Evolutionary conservation across 2,113 vertebrate genomes (phyloP).

Genomic region (Corvus cornix): DNA sequence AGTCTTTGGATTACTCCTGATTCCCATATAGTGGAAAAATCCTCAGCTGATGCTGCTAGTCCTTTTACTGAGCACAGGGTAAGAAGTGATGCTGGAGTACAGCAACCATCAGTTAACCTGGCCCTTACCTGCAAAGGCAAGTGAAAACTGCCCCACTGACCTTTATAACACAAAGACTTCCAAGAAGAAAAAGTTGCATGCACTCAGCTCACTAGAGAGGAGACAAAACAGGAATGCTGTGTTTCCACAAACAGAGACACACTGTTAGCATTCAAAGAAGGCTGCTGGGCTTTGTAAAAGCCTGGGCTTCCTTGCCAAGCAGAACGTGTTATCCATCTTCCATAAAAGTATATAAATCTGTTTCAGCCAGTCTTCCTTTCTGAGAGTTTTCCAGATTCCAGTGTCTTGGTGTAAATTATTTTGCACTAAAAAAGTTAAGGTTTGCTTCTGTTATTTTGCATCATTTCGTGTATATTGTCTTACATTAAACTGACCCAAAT

Average conservation of each 20-base stretch:
- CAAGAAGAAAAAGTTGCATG: neutral
- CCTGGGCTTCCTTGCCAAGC: neutral
- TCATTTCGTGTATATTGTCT: neutral
- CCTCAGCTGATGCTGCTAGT: neutral
- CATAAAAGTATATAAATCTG: neutral
- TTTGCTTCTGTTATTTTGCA: neutral
- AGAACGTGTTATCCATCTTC: neutral
- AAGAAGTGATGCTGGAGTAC: neutral
- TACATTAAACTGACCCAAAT: neutral
- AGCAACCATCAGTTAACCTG: neutral
- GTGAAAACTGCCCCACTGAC: neutral
- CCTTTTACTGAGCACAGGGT: neutral
- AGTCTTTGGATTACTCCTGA: neutral
- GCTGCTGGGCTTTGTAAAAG: neutral
- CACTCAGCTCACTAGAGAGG: neutral
- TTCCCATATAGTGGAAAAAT: neutral
- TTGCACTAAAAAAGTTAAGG: neutral
- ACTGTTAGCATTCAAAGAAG: conserved; percentile 22
- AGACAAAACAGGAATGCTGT: neutral
- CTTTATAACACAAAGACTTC: neutral
- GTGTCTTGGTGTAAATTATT: neutral
- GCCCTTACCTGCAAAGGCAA: neutral
- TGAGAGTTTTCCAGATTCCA: neutral
- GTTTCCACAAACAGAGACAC: conserved; percentile 18
- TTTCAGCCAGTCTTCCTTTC: neutral